Percentiles rank a stretch among this genome's conserved stretches.
phyloP scores from a whole-genome alignment of 2,797 vertebrate species.

The Staurois parvus region DNA sequence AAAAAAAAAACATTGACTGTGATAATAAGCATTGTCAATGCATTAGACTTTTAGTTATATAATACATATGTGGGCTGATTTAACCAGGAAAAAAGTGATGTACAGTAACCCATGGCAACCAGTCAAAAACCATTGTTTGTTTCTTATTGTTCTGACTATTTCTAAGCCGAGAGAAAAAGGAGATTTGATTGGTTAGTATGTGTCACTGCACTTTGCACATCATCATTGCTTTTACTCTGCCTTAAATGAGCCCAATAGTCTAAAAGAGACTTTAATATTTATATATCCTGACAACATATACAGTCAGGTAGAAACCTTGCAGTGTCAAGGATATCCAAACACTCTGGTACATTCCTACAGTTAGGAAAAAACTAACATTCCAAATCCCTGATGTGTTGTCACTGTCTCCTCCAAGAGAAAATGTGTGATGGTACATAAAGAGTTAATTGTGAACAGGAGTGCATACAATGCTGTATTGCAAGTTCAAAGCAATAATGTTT shows the following conservation, averaged over 20 bases:
- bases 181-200: slow-evolving; percentile 2
- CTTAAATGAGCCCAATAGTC: not conserved
- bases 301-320: not conserved
- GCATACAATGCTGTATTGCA: slow-evolving; percentile 78
- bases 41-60: not conserved
- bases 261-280: not conserved
- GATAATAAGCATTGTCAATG: not conserved
- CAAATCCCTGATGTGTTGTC: slow-evolving; percentile 2
- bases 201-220: not conserved
- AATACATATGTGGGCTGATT: not conserved
- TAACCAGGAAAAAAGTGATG: not conserved
- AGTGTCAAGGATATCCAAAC: slow-evolving; percentile 19
- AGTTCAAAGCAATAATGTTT: slow-evolving; percentile 87
- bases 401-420: slow-evolving; percentile 14
- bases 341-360: slow-evolving; percentile 12
- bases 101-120: not conserved
- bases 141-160: not conserved
- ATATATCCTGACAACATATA: not conserved
- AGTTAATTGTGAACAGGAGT: slow-evolving; percentile 75
- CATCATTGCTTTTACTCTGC: not conserved
- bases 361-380: slow-evolving; percentile 19
- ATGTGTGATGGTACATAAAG: slow-evolving; percentile 71
- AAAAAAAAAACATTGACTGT: not conserved
- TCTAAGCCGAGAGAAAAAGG: not conserved
- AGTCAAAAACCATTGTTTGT: not conserved